Evolutionary conservation across 2,888 invertebrate species (phyloP), one percentile per base, ranked within the genome.

Genomic region (Holacanthella duospinosa): DNA sequence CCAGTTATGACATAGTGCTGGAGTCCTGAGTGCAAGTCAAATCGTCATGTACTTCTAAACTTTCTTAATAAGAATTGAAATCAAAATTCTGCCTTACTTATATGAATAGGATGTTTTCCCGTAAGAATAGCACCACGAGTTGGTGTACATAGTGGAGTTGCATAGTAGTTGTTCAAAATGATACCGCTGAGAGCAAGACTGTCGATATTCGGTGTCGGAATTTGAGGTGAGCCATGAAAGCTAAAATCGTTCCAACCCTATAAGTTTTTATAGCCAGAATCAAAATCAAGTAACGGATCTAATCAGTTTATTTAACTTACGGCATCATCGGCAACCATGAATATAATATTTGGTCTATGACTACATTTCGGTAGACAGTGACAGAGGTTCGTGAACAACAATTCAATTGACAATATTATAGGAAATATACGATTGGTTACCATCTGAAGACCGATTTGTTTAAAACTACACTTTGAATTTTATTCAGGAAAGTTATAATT

Each of bases 211-310:
- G 93, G 93, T 0, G 93, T 94, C 55, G 86, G 82, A 73, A 92
- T 90, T 79, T 93, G 89, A 71, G 86, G 82, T 0, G 88, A 87
- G 0, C 93, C 93, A 74, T 92, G 93, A 75, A 89, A 93, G 60
- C 92, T 86, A 3, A 93, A 87, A 77, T 93, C 93, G 75, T 93
- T 89, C 86, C 90, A 92, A 12, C 94, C 93, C 93, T 93, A 77
- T 70, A 77, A n/a, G n/a, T n/a, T n/a, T n/a, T n/a, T n/a, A n/a
- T n/a, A n/a, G n/a, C n/a, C n/a, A n/a, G n/a, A n/a, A n/a, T 77
- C 73, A 68, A 58, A 68, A 59, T 68, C 24, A 64, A 61, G 63
- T 55, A 59, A 67, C 16, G 6, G 6, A 36, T 36, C 16, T 9
- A 16, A 36, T 16, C 36, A 9, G 36, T 36, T 36, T 6, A 36